These are phyloP conservation scores for Xylophagus ater DNA, from an alignment of 2,888 invertebrate genomes.

Conservation along the genomic window DNA sequence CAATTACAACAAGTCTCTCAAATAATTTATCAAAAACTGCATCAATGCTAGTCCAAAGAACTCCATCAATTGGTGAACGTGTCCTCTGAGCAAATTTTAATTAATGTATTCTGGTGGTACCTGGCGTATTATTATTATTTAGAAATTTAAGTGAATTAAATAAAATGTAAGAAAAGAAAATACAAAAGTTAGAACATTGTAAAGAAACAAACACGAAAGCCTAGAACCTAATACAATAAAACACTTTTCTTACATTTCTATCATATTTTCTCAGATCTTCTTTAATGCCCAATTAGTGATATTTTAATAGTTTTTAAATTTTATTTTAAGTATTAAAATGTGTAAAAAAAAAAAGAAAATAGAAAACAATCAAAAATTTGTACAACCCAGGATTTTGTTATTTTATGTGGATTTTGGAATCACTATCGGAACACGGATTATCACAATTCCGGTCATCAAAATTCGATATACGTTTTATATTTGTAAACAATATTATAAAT, in stretches of 20 bases:
- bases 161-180: no score
- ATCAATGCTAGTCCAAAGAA: conserved; percentile 35
- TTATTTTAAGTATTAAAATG: not conserved
- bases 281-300: conserved; percentile 5
- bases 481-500: not conserved
- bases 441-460: no score
- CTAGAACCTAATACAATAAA: no score
- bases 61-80: conserved; percentile 36
- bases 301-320: not conserved
- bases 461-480: not conserved
- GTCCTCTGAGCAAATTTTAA: conserved; percentile 38
- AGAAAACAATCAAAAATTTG: not conserved
- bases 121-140: no score
- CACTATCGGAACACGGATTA: conserved; percentile 8
- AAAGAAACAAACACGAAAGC: no score
- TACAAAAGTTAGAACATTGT: no score
- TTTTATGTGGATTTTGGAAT: conserved; percentile 3
- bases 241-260: no score
- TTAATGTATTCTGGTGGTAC: no score
- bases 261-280: no score
- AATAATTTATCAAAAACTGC: conserved; percentile 23
- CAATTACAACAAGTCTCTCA: no score
- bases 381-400: conserved; percentile 1
- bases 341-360: not conserved
- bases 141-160: no score